A percentile compares a stretch with the other conserved stretches of the same genome.
Conservation (phyloP, 2,888 invertebrate genomes). For the Penaeus monodon region DNA sequence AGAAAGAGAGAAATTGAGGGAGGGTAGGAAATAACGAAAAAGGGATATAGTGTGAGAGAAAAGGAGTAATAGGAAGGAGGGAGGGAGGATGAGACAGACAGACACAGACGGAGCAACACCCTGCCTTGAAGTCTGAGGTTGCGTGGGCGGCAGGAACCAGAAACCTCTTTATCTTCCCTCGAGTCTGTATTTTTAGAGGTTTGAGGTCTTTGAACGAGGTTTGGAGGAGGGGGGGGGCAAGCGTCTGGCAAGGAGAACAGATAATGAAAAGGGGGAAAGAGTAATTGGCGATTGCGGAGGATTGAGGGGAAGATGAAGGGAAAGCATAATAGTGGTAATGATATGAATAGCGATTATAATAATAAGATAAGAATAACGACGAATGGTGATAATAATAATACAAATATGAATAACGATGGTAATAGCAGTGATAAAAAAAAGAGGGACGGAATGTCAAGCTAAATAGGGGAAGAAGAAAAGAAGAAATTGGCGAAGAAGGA, state of each 20-base stretch:
- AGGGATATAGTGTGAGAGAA: no score
- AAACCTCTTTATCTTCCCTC: no score
- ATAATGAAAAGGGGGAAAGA: background rate
- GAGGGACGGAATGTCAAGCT: background rate
- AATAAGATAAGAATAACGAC: background rate
- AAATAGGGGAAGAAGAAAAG: background rate
- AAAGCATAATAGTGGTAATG: background rate
- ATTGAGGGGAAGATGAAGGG: background rate
- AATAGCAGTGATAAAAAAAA: background rate
- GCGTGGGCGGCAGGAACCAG: no score
- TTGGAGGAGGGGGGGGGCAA: background rate
- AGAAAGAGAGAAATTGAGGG: no score
- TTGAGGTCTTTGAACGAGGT: no score
- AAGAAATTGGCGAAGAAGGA: no score
- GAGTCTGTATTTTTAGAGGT: no score
- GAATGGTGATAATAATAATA: no score
- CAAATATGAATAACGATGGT: no score
- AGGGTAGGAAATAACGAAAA: no score
- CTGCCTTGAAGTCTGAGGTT: no score
- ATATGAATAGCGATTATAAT: background rate
- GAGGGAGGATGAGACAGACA: background rate
- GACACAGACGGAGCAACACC: background rate
- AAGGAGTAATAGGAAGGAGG: background rate
- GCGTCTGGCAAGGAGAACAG: background rate
- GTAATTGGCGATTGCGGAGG: background rate